phyloP scores from a whole-genome alignment of 2,888 invertebrate genomes.

The Ctena decussata region DNA sequence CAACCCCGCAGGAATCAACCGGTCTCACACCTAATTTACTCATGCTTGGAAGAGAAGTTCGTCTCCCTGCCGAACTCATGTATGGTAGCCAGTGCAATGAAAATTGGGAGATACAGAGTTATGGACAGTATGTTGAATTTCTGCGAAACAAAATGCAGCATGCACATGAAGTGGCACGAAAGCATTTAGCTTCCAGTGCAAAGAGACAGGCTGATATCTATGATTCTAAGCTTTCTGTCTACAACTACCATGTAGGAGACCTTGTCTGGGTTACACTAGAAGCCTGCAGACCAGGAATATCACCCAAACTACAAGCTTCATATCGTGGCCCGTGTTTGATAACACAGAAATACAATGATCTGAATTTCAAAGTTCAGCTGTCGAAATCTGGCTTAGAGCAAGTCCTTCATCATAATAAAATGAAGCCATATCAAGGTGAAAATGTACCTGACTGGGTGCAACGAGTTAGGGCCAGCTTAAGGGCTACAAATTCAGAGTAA shows the following conservation, averaged over 20 bases:
- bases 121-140: background rate
- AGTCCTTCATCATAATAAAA: constrained; percentile 15
- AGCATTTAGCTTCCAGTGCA: background rate
- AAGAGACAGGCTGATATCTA: background rate
- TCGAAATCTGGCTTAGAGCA: background rate
- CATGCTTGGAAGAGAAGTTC: constrained; percentile 39
- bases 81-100: background rate
- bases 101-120: background rate
- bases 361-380: constrained; percentile 16
- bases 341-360: background rate
- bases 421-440: background rate
- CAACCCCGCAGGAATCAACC: constrained; percentile 31
- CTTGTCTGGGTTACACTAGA: background rate
- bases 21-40: constrained; percentile 42
- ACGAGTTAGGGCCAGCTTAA: too few species aligned
- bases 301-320: background rate
- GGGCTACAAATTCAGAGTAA: too few species aligned
- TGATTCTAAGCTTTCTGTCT: background rate
- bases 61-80: constrained; percentile 14
- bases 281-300: background rate
- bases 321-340: too few species aligned
- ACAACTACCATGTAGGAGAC: background rate
- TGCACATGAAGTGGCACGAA: background rate
- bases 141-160: background rate
- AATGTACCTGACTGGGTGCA: background rate